Conservation (phyloP, 1,140 invertebrate genomes). For the Ips typographus region DNA sequence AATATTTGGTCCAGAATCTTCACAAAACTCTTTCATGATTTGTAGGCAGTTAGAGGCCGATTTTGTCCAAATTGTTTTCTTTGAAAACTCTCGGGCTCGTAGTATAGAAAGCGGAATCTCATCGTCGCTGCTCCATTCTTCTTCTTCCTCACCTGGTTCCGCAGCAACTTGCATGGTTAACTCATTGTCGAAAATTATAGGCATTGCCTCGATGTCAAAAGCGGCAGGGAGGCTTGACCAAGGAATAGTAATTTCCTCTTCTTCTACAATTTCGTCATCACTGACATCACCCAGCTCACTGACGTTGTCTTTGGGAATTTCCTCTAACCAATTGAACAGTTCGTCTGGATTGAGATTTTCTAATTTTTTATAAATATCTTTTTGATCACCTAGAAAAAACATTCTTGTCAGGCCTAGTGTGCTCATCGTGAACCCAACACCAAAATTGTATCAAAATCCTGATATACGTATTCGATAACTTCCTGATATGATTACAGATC, state of each 20-base stretch:
- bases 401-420: conserved; percentile 1
- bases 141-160: background rate
- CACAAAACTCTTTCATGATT: background rate
- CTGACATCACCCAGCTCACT: conserved; percentile 4
- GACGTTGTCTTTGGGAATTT: background rate
- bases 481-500: too few species aligned
- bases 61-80: conserved; percentile 4
- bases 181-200: conserved; percentile 4
- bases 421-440: background rate
- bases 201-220: conserved; percentile 2
- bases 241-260: background rate
- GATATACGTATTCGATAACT: too few species aligned
- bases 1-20: too few species aligned
- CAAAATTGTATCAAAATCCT: conserved; percentile 5
- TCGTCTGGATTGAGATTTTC: background rate
- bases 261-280: conserved; percentile 1
- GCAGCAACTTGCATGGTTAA: background rate
- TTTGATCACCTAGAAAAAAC: background rate
- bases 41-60: background rate
- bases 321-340: conserved; percentile 1
- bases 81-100: background rate
- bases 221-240: background rate
- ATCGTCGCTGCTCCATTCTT: conserved; percentile 2
- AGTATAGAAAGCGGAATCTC: conserved; percentile 1
- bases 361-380: background rate